Conservation (phyloP, 2,888 invertebrate species). For the Rhingia campestris region DNA sequence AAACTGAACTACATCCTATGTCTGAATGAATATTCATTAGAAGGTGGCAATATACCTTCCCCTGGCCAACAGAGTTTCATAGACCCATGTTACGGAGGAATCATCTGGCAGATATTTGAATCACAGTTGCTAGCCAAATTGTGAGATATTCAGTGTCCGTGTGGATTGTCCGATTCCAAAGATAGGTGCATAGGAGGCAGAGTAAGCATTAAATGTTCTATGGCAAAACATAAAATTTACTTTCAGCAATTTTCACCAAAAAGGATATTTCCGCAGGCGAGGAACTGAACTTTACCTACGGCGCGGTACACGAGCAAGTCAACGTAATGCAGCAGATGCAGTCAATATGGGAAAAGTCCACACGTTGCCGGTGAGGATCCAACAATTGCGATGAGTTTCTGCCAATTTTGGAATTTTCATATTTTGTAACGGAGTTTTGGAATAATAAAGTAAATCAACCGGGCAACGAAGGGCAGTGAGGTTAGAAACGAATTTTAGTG, state of each 20-base stretch:
- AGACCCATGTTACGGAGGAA: conserved; percentile 91
- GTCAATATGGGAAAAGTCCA: conserved; percentile 77
- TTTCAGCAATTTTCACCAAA: conserved; percentile 86
- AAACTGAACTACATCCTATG: conserved; percentile 92
- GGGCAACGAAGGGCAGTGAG: too few relatives aligned
- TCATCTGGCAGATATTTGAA: conserved; percentile 96
- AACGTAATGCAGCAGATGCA: conserved; percentile 27
- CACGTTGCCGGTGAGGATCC: conserved; percentile 85
- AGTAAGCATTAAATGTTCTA: not conserved
- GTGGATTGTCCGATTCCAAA: conserved; percentile 89
- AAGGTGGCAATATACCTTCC: not conserved
- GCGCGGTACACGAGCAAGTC: conserved; percentile 76
- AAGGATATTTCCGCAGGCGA: conserved; percentile 85
- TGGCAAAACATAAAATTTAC: conserved; percentile 11
- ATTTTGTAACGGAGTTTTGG: conserved; percentile 14
- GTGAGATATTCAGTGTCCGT: conserved; percentile 89
- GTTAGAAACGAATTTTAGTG: too few relatives aligned
- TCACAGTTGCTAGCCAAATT: conserved; percentile 94
- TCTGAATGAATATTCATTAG: conserved; percentile 85
- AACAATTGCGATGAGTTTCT: conserved; percentile 84
- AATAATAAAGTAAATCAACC: not conserved
- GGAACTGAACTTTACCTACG: conserved; percentile 93
- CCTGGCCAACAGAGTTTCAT: conserved; percentile 86
- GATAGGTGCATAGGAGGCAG: conserved; percentile 84
- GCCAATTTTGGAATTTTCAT: conserved; percentile 81